phyloP scores from a whole-genome alignment of 2,797 vertebrate species.

The Dryobates pubescens region DNA sequence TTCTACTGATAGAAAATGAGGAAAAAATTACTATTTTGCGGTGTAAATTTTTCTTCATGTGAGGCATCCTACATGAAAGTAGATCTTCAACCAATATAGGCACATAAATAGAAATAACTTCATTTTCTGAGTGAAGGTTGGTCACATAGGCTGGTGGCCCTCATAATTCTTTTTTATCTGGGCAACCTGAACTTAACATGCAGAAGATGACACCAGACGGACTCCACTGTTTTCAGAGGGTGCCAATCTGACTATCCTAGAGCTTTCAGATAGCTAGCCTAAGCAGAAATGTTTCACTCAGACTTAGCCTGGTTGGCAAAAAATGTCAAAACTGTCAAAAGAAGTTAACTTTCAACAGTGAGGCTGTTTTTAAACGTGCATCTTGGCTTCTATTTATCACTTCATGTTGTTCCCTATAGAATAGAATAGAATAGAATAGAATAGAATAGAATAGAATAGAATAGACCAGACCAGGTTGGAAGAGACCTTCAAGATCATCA shows the following conservation, averaged over 20 bases:
- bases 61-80: neutral
- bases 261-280: neutral
- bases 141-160: neutral
- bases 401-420: slow-evolving; percentile 40
- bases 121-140: neutral
- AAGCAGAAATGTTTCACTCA: neutral
- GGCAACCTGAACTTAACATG: neutral
- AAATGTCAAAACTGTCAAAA: neutral
- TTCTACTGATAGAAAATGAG: neutral
- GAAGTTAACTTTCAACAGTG: neutral
- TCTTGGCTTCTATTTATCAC: slow-evolving; percentile 47
- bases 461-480: too few relatives aligned
- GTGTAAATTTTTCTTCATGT: neutral
- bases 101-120: neutral
- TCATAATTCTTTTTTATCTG: neutral
- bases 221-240: neutral
- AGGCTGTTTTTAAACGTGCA: neutral
- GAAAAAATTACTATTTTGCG: neutral
- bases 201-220: neutral
- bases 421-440: too few relatives aligned
- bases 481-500: too few relatives aligned
- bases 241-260: neutral
- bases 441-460: too few relatives aligned
- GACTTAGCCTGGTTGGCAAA: neutral
- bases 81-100: neutral